Evolutionary conservation across 2,113 vertebrate species (phyloP), one percentile per base, ranked within the genome.

Genomic region (Neodon shergylaensis): DNA sequence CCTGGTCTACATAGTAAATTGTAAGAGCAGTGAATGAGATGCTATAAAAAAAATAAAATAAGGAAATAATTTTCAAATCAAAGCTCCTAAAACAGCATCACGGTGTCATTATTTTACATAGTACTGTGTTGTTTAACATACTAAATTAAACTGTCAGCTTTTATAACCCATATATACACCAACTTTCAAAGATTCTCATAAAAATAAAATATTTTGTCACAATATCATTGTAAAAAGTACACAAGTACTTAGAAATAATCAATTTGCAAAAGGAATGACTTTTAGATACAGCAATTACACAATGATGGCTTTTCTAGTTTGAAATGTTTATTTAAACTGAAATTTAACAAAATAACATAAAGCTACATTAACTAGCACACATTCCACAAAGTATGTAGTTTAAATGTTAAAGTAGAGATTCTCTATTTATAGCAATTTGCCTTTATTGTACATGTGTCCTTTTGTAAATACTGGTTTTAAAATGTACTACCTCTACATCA

Each of bases 181-280:
- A 22, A 73, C 7, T 14, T 94, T 91, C 22, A 82, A 82, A 39
- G 21, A 61, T 58, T 58, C n/a, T 61, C 54, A 39, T 82, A 61
- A 82, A 81, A 82, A 82, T 82, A 82, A 82, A 82, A 82, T 39
- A 82, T 82, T 82, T 82, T 39, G 54, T 82, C 36, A 82, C 54
- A 82, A 76, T 90, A 77, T 92, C 12, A 47, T 31, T 92, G 36
- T 88, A 74, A 89, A 81, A 36, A 3, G 79, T 4, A 79, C 61
- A 90, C 85, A 96, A 95, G 65, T 96, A 85, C 87, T 21, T 95
- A 68, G 4, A 7, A 24, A 61, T 68, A 82, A 79, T 87, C 86
- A 58, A 87, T 33, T 68, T 68, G 66, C 66, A 79, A 95, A 92
- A 95, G 39, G 58, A 95, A 73, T 82, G 31, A 19, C 13, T 17